Percentiles rank a stretch among this genome's conserved stretches.
Evolutionary conservation across 2,888 invertebrate genomes (phyloP).

Genomic region (Oasisia sp.): DNA sequence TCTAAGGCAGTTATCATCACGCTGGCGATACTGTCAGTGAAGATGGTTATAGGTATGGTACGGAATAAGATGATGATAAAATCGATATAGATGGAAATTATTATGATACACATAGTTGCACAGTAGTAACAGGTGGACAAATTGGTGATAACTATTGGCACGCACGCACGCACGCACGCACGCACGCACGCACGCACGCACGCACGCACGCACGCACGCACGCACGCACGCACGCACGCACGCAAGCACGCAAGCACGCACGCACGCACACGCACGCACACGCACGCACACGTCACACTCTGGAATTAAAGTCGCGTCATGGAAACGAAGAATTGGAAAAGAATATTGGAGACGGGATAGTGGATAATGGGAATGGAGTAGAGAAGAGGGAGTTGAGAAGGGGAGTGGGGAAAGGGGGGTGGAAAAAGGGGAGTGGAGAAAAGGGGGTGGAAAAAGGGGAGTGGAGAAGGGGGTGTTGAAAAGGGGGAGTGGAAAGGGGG

Average conservation of each 20-base stretch:
- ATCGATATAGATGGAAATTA: background rate
- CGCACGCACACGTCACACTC: background rate
- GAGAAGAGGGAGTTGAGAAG: no score
- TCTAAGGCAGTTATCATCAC: background rate
- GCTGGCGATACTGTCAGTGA: background rate
- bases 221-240: background rate
- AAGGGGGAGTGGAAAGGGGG: no score
- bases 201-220: background rate
- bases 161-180: background rate
- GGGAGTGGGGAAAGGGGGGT: no score
- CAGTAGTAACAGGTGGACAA: background rate
- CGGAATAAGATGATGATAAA: background rate
- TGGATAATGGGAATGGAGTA: no score
- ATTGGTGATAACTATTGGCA: background rate
- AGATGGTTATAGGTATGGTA: background rate
- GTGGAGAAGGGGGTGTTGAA: no score
- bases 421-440: no score
- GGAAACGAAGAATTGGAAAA: no score
- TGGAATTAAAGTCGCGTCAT: no score
- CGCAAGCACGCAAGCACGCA: background rate
- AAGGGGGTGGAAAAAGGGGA: no score
- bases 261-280: background rate
- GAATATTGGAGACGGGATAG: no score
- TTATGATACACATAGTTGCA: no score
- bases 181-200: background rate